phyloP scores from a whole-genome alignment of 2,113 vertebrate species.

The Ardeotis arabs region DNA sequence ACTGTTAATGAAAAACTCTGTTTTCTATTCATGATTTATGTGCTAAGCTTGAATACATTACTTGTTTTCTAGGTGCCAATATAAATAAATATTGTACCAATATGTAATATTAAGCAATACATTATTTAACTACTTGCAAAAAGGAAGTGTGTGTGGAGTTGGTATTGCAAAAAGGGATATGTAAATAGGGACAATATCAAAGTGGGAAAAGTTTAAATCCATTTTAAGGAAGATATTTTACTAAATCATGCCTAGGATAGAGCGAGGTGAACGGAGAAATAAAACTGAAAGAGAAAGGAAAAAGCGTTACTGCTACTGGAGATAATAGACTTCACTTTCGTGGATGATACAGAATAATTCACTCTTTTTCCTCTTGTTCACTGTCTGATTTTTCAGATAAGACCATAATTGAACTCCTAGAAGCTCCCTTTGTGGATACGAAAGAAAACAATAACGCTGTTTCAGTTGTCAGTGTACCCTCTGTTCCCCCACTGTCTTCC shows the following conservation, averaged over 20 bases:
- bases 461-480: not conserved
- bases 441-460: not conserved
- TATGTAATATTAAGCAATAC: not conserved
- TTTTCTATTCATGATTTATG: not conserved
- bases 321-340: not conserved
- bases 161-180: not conserved
- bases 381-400: not conserved
- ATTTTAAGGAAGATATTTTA: not conserved
- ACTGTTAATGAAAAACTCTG: not conserved
- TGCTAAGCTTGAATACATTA: not conserved
- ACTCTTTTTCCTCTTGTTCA: not conserved
- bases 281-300: not conserved
- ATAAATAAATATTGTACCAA: not conserved
- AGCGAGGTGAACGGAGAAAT: not conserved
- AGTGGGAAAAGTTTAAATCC: not conserved
- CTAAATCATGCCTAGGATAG: not conserved
- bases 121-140: not conserved
- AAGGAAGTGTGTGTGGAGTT: too few relatives aligned
- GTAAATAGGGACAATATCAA: not conserved
- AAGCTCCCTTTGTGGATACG: not conserved
- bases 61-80: not conserved
- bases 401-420: not conserved
- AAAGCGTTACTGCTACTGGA: not conserved
- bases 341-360: not conserved
- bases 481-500: not conserved